Base-by-base conservation (phyloP, 2,113 vertebrate species). In the Urocynchramus pylzowi region DNA sequence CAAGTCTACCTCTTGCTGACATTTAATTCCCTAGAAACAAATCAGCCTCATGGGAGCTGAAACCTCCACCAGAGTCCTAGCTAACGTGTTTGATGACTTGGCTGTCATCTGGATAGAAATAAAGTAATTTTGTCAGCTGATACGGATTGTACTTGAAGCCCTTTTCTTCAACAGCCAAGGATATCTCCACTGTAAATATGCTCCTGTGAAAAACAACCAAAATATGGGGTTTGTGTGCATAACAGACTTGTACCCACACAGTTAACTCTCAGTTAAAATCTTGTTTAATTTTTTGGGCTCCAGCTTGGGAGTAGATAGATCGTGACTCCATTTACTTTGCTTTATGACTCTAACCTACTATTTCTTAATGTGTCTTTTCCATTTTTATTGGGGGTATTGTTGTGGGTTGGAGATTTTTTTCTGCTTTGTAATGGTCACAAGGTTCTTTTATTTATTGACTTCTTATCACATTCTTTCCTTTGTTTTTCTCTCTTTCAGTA, bases 141-240 rank as follows among this genome's bases (percentile, higher is more conserved):
- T 74, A n/a, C 0, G 0, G 17, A 70, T 77, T 74, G 30, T 16
- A 20, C 6, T 86, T 80, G 27, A 61, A 90, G 33, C 9, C 17
- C 67, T 82, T 54, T 82, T 71, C 30, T 60, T 75, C 41, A 64
- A 30, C 10, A 60, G 10, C 20, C 60, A 63, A 61, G 18, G 11
- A 64, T 45, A 68, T 28, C 28, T 63, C 22, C 37, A 17, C 27
- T 90, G 42, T 41, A 80, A 82, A 73, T 20, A 50, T 9, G 4
- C 52, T 95, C 41, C 76, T 60, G 26, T 64, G 71, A 84, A 93
- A 89, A 92, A 27, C 33, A 84, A 85, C 6, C 20, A 64, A 67
- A 92, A 31, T 44, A 24, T 4, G 9, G 16, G 8, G 0, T 54
- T 82, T 69, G 8, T 57, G 26, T 79, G 45, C 30, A 6, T 77